Evolutionary conservation across 1,140 invertebrate species (phyloP), one percentile per base, ranked within the genome.

Genomic region (Aphelenchoides fujianensis): DNA sequence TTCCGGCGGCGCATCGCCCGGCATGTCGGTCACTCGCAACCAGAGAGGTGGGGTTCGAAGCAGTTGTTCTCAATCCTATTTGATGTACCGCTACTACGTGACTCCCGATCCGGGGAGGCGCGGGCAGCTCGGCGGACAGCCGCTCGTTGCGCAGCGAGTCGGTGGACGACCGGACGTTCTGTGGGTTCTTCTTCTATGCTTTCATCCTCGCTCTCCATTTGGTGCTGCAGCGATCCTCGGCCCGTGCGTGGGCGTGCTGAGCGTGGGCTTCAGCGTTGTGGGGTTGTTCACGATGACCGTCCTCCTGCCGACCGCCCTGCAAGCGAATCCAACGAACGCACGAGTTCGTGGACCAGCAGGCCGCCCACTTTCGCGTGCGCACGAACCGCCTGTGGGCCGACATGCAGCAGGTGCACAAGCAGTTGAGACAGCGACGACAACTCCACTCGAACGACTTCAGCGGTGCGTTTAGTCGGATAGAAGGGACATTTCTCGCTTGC

Each of bases 51-150:
- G n/a, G n/a, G n/a, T n/a, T n/a, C n/a, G n/a, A n/a, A n/a, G n/a
- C n/a, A n/a, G n/a, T n/a, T n/a, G n/a, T n/a, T n/a, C n/a, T n/a
- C n/a, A n/a, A n/a, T n/a, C n/a, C n/a, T n/a, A n/a, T n/a, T n/a
- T n/a, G n/a, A 66, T 66, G 63, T 66, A 66, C 7, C 63, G 63
- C 2, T 66, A 66, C 53, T 66, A 66, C 31, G 63, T 66, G 7
- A 66, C 63, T 34, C 12, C 63, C 32, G 31, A 66, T 66, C 36
- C n/a, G n/a, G 34, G 27, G 36, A 30, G 63, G n/a, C 7, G 16
- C 32, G 2, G 16, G 53, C 2, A 36, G 36, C 30, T 66, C 63
- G 32, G 16, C 16, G 12, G 12, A 12, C n/a, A 66, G 32, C 2
- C 32, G 16, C 16, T 19, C 59, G 31, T 66, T 66, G 27, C 19